These are phyloP conservation scores for Actias luna DNA, from an alignment of 2,888 invertebrate species.

Conservation along the genomic window DNA sequence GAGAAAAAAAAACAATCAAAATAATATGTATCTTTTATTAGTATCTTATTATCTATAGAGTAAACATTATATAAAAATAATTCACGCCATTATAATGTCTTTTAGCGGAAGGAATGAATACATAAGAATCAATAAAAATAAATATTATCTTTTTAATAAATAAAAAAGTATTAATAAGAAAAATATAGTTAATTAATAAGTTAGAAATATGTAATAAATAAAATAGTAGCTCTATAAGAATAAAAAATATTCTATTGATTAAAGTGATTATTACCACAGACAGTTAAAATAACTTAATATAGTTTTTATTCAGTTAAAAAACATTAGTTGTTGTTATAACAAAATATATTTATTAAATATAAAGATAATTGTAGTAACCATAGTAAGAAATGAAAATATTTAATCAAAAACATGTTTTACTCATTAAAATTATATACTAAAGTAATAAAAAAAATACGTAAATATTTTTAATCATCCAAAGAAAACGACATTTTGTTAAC, in stretches of 20 bases:
- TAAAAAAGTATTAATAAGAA: conserved; percentile 10
- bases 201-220: background rate
- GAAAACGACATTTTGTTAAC: too few relatives aligned
- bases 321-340: background rate
- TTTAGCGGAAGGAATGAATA: conserved; percentile 71
- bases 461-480: too few relatives aligned
- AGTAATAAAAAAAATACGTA: too few relatives aligned
- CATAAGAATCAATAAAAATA: conserved; percentile 30
- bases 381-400: too few relatives aligned
- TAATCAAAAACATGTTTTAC: too few relatives aligned
- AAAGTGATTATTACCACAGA: background rate
- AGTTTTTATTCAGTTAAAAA: background rate
- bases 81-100: conserved; percentile 54
- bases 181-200: background rate
- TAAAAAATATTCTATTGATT: background rate
- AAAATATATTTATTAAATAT: too few relatives aligned
- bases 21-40: conserved; percentile 23
- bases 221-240: background rate
- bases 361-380: too few relatives aligned
- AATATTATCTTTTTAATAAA: conserved; percentile 19
- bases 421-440: too few relatives aligned
- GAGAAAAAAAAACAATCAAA: conserved; percentile 30
- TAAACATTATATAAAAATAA: conserved; percentile 40
- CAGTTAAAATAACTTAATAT: background rate
- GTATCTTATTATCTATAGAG: conserved; percentile 29